phyloP scores from a whole-genome alignment of 2,888 invertebrate species.

The Agrotis clavis region DNA sequence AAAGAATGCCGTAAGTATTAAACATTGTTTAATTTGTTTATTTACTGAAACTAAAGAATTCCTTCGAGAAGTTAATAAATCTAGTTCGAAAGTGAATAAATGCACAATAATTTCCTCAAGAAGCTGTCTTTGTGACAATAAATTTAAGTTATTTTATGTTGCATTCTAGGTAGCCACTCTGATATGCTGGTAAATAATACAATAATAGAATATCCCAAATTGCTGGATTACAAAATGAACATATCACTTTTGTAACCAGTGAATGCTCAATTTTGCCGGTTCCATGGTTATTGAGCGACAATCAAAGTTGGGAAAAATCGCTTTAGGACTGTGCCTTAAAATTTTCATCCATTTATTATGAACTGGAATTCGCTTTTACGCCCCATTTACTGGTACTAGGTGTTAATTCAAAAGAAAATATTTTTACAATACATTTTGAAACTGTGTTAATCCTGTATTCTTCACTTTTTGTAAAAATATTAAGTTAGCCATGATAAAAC shows the following conservation, averaged over 20 bases:
- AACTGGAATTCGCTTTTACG: conserved; percentile 12
- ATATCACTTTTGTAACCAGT: conserved; percentile 18
- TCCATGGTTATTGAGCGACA: conserved; percentile 17
- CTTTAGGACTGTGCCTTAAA: neutral
- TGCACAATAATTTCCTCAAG: no score
- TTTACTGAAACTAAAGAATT: no score
- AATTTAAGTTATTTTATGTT: no score
- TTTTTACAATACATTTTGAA: conserved; percentile 29
- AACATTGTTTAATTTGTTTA: no score
- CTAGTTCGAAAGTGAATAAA: no score
- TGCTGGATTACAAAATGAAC: conserved; percentile 1
- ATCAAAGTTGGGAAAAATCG: conserved; percentile 26
- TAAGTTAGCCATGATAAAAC: conserved; percentile 34
- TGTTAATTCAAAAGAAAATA: conserved; percentile 5
- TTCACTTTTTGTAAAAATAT: conserved; percentile 8
- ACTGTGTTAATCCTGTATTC: conserved; percentile 6
- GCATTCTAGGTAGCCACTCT: neutral
- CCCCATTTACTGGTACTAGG: neutral
- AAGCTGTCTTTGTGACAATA: no score
- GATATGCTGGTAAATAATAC: neutral
- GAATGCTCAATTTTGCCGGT: conserved; percentile 8
- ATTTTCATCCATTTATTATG: conserved; percentile 22
- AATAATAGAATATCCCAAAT: neutral
- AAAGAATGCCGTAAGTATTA: no score
- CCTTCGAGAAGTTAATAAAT: no score